Percentiles rank a stretch among this genome's conserved stretches.
phyloP scores from a whole-genome alignment of 2,797 vertebrate species.

The Psittacula derbiana region DNA sequence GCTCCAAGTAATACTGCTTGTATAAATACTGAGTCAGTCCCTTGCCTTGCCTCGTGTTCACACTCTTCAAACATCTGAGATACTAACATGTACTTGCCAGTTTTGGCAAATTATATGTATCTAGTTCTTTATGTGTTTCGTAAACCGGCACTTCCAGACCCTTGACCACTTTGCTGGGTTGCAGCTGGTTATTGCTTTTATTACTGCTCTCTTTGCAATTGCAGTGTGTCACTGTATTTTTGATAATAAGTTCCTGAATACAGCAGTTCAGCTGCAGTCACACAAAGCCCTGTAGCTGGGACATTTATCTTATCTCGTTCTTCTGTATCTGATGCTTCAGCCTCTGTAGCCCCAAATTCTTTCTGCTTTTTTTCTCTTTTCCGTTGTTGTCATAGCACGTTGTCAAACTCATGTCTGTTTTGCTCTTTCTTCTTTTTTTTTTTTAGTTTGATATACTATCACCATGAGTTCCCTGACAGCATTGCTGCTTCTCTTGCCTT shows the following conservation, averaged over 20 bases:
- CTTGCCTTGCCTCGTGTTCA: slow-evolving; percentile 60
- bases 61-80: slow-evolving; percentile 54
- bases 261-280: neutral
- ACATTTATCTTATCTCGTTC: slow-evolving; percentile 28
- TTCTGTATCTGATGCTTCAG: slow-evolving; percentile 61
- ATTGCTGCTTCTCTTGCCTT: slow-evolving; percentile 61
- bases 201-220: slow-evolving; percentile 6
- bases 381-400: slow-evolving; percentile 54
- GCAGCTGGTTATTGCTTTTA: slow-evolving; percentile 47
- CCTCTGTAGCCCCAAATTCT: slow-evolving; percentile 68
- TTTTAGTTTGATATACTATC: slow-evolving; percentile 58
- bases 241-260: slow-evolving; percentile 27
- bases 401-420: slow-evolving; percentile 68
- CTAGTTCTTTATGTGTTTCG: slow-evolving; percentile 32
- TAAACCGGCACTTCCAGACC: slow-evolving; percentile 42
- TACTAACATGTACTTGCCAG: slow-evolving; percentile 46
- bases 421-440: slow-evolving; percentile 57
- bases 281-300: slow-evolving; percentile 44
- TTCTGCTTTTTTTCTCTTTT: neutral
- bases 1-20: slow-evolving; percentile 62
- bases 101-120: slow-evolving; percentile 63
- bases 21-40: slow-evolving; percentile 69
- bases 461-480: slow-evolving; percentile 61
- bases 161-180: slow-evolving; percentile 46
- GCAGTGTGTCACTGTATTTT: slow-evolving; percentile 3